Conservation (phyloP, 2,113 vertebrate genomes). For the Ageneiosus marmoratus region DNA sequence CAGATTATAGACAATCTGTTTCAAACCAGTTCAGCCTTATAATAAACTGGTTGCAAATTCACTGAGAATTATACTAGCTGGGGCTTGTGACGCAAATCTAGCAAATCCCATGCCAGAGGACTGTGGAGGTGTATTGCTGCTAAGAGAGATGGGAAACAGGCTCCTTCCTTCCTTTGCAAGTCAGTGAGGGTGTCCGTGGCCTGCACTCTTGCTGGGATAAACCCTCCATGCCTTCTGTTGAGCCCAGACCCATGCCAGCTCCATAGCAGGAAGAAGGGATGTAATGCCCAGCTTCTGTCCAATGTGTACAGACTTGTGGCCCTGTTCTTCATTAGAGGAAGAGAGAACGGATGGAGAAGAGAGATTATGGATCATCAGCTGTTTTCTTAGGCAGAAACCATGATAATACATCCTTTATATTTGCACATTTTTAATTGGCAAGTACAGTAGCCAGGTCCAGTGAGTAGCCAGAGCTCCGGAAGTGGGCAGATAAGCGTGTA, state of each 20-base stretch:
- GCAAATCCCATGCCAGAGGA: conserved; percentile 40
- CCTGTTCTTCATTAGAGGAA: neutral
- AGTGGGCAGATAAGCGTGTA: conserved; percentile 52
- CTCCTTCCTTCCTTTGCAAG: conserved; percentile 38
- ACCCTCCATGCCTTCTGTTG: conserved; percentile 69
- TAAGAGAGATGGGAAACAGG: conserved; percentile 31
- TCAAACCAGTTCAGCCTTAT: conserved; percentile 6
- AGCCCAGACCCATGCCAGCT: conserved; percentile 60
- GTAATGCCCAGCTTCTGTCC: conserved; percentile 27
- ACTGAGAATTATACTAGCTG: conserved; percentile 18
- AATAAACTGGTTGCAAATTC: conserved; percentile 6
- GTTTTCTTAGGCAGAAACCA: neutral
- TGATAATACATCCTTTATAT: neutral
- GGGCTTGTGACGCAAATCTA: conserved; percentile 48
- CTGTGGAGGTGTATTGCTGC: conserved; percentile 44
- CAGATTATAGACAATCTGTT: neutral
- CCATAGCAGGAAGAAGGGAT: conserved; percentile 34
- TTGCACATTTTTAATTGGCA: neutral
- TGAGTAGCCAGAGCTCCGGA: conserved; percentile 39
- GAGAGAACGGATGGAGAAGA: neutral
- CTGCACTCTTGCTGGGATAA: conserved; percentile 63
- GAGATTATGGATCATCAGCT: neutral
- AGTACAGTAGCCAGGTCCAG: conserved; percentile 29
- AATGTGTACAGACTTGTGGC: conserved; percentile 3
- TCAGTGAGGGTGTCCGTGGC: conserved; percentile 31